Percentiles rank a stretch among this genome's conserved stretches.
phyloP scores from a whole-genome alignment of 2,888 invertebrate genomes.

The Drosophila kuntzei region DNA sequence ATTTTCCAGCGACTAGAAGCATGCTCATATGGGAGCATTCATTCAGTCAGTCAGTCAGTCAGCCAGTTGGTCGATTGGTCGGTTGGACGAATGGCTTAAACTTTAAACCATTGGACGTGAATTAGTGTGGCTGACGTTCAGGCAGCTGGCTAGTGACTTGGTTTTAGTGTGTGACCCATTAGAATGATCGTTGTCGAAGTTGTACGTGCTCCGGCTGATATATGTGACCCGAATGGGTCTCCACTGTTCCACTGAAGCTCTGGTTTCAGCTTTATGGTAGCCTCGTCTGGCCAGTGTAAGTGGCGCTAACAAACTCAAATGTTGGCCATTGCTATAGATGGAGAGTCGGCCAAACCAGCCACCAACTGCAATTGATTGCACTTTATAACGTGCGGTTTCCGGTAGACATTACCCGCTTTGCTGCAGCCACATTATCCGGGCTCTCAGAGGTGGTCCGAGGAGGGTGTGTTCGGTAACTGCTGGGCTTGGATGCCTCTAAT shows the following conservation, averaged over 20 bases:
- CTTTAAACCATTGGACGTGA: slow-evolving; percentile 72
- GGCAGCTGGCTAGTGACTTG: slow-evolving; percentile 61
- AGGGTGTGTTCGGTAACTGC: slow-evolving; percentile 32
- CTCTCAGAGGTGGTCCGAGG: slow-evolving; percentile 22
- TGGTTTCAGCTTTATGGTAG: slow-evolving; percentile 10
- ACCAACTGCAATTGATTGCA: slow-evolving; percentile 82
- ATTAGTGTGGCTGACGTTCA: slow-evolving; percentile 58
- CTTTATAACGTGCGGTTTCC: slow-evolving; percentile 82
- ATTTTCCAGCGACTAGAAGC: slow-evolving; percentile 70
- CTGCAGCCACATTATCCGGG: slow-evolving; percentile 65
- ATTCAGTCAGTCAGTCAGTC: slow-evolving; percentile 38
- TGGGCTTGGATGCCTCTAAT: slow-evolving; percentile 65
- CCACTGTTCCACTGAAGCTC: slow-evolving; percentile 3
- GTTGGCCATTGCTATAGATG: slow-evolving; percentile 40
- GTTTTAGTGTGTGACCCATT: slow-evolving; percentile 77
- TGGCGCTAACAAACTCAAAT: slow-evolving; percentile 70
- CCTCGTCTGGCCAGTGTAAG: slow-evolving; percentile 60
- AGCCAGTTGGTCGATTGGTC: slow-evolving; percentile 18
- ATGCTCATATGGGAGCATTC: slow-evolving; percentile 58
- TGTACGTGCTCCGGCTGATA: slow-evolving; percentile 73
- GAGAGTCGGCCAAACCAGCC: slow-evolving; percentile 34
- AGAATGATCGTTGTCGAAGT: slow-evolving; percentile 78
- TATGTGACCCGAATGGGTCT: slow-evolving; percentile 63
- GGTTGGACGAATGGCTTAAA: slow-evolving; percentile 39
- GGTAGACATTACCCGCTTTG: slow-evolving; percentile 79